Evolutionary conservation across 1,140 invertebrate genomes (phyloP), one percentile per base, ranked within the genome.

Genomic region (Drosophila busckii): DNA sequence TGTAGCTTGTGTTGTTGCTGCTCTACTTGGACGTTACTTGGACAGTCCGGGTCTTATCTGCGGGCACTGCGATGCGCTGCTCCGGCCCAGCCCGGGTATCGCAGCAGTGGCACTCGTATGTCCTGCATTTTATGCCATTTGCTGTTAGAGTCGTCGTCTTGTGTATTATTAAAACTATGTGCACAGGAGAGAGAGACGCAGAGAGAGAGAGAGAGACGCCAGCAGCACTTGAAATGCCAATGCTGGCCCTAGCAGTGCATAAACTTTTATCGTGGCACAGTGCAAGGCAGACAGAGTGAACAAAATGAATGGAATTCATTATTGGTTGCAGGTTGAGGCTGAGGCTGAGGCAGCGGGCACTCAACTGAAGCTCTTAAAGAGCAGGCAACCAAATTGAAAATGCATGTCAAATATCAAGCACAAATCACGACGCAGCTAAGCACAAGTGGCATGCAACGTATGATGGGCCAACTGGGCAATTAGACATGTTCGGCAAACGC

Each of bases 121-220:
- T 84, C 66, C 73, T 82, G 82, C 44, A 85, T 68, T 83, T 85
- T 85, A 85, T 85, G 73, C 59, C 64, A 69, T 55, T 63, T 56
- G 70, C 25, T 31, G 60, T 44, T 52, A 54, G 46, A 56, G 56
- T 70, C 61, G 54, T 78, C 73, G 63, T 82, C 71, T 78, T 73
- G 76, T 85, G 82, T 83, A 85, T 85, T 85, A 85, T 85, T 85
- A 78, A 85, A 85, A 85, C 60, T 83, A 56, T 76, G 32, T 45
- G 22, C 56, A 70, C 54, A 68, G 70, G 59, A 85, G 69, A n/a
- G n/a, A n/a, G n/a, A n/a, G n/a, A n/a, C n/a, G n/a, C n/a, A n/a
- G n/a, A n/a, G n/a, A n/a, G n/a, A n/a, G n/a, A n/a, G n/a, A n/a
- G n/a, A n/a, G n/a, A n/a, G n/a, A n/a, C n/a, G n/a, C n/a, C 34